Conservation (phyloP, 2,888 invertebrate species). For the Lepidonotus clava region DNA sequence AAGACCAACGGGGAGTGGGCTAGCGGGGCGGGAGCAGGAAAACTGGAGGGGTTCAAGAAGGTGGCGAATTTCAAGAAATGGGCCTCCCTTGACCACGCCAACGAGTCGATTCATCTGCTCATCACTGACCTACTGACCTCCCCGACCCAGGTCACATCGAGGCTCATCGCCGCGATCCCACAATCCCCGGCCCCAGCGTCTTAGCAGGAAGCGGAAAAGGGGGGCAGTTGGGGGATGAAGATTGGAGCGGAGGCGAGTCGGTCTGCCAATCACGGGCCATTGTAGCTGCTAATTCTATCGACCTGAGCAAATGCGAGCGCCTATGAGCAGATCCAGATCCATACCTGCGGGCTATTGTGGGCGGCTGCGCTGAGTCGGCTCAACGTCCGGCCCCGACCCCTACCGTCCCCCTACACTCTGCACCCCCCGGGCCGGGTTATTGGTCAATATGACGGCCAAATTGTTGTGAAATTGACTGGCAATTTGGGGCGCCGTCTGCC, state of each 20-base stretch:
- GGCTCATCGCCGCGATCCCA: constrained; percentile 33
- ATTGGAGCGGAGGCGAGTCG: neutral
- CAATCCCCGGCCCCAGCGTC: constrained; percentile 17
- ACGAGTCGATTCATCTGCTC: constrained; percentile 48
- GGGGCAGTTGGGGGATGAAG: neutral
- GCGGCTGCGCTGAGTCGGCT: neutral
- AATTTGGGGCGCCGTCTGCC: neutral
- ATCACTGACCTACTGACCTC: constrained; percentile 42
- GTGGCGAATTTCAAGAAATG: neutral
- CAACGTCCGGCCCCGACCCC: too few relatives aligned
- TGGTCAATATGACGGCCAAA: constrained; percentile 23
- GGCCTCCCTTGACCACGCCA: constrained; percentile 21
- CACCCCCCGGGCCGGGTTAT: constrained; percentile 15
- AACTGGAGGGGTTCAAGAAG: neutral
- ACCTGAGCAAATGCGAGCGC: constrained; percentile 22
- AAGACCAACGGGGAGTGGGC: constrained; percentile 3
- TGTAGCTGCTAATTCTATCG: constrained; percentile 37
- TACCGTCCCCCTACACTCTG: neutral
- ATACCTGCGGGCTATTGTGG: constrained; percentile 40
- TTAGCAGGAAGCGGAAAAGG: neutral
- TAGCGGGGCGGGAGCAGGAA: neutral
- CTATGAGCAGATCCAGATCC: constrained; percentile 38
- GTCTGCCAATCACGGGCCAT: constrained; percentile 29
- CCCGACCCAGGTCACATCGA: neutral
- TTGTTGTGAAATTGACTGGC: constrained; percentile 31